Conservation (phyloP, 2,113 vertebrate species). For the Paracanthobrama guichenoti region DNA sequence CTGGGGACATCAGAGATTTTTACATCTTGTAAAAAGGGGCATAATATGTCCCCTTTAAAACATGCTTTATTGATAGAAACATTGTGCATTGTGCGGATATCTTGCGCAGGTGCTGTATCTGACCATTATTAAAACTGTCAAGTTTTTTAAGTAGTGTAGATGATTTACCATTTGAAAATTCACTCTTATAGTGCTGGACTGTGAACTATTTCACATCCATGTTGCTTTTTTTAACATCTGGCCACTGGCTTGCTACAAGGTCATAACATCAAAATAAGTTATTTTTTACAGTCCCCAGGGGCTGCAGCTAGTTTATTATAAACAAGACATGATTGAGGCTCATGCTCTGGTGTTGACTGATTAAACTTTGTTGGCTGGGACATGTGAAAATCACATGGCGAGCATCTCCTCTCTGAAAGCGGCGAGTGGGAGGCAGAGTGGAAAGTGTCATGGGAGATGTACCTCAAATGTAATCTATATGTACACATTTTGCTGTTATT, state of each 20-base stretch:
- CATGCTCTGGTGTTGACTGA: conserved; percentile 37
- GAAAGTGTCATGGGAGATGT: conserved; percentile 24
- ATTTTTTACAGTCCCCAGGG: conserved; percentile 22
- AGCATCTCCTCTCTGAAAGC: conserved; percentile 19
- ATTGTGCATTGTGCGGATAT: no score
- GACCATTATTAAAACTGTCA: neutral
- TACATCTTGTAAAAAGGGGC: no score
- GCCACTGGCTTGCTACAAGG: conserved; percentile 28
- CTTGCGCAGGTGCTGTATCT: neutral
- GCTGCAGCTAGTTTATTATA: conserved; percentile 39
- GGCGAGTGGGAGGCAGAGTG: conserved; percentile 9
- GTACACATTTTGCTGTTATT: conserved; percentile 33
- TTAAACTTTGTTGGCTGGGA: conserved; percentile 33
- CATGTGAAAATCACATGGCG: conserved; percentile 29
- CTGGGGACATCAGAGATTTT: no score
- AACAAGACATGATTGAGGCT: conserved; percentile 36
- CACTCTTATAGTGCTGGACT: neutral
- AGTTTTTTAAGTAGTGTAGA: neutral
- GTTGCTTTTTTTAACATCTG: conserved; percentile 17
- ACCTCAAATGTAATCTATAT: conserved; percentile 35
- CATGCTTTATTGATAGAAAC: no score
- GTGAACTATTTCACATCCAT: conserved; percentile 25
- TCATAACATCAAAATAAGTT: conserved; percentile 25
- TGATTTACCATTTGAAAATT: neutral
- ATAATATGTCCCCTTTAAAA: no score